Base-by-base conservation (phyloP, 53 echinoderm and acorn worm genomes). In the Stichopus horrens region DNA sequence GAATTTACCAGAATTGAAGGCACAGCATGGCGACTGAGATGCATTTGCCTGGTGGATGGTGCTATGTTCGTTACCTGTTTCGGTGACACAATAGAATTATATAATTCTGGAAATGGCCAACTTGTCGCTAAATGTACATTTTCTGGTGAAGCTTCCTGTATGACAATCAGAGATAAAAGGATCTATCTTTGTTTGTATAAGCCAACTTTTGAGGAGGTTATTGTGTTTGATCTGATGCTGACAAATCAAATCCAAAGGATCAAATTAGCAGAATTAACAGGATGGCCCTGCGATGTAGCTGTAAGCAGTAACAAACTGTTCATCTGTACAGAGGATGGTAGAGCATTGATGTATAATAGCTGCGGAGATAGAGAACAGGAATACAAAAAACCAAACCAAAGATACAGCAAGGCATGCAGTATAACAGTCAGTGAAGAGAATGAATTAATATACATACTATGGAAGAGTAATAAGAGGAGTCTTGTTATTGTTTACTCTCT, bases 341-440 rank as follows among this genome's bases (percentile, higher is more conserved):
- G 71, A 16, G 71, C 71, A n/a, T 68, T 68, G 18, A 68, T 16
- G 71, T 68, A 18, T 68, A 68, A 11, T 6, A 68, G 71, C 19
- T 4, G 19, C 6, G 71, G 71, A 68, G 18, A 68, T 16, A 13
- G 16, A 68, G 71, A 68, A 16, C 71, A 68, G 13, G 71, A n/a
- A 18, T 68, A 68, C 19, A 68, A 59, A 11, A 59, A 8, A 8
- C 8, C 18, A 68, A 7, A 68, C 71, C 14, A 68, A 68, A 18
- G 19, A 19, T 68, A 68, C 71, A 68, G 14, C 16, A 5, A 18
- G 7, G 71, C 71, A 7, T 68, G 18, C 16, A 68, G 71, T 68
- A 68, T 68, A 68, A 68, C 71, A 68, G 71, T 68, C 71, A 16
- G 18, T 68, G 71, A 68, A 68, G 71, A 68, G 13, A 68, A 68